A percentile compares a stretch with the other conserved stretches of the same genome.
Conservation (phyloP, 2,888 invertebrate species). For the Sesamia inferens region DNA sequence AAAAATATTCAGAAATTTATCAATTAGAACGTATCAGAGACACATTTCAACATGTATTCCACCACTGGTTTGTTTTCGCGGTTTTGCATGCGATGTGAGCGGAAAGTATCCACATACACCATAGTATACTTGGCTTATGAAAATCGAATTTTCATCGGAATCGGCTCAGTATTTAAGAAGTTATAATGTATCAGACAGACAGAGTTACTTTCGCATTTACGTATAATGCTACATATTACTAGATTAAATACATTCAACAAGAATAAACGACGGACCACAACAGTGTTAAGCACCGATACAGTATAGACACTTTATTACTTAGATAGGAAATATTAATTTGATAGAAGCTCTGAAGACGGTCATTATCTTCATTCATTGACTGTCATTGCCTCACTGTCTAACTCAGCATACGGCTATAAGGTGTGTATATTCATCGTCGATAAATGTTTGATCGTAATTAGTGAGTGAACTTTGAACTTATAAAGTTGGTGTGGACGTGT, state of each 20-base stretch:
- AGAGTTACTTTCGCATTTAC: no score
- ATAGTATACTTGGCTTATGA: no score
- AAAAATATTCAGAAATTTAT: neutral
- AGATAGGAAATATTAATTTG: constrained; percentile 70
- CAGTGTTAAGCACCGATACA: constrained; percentile 34
- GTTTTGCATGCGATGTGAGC: no score
- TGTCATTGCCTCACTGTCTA: constrained; percentile 64
- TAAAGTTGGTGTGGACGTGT: neutral
- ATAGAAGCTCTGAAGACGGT: constrained; percentile 54
- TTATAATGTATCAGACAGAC: neutral
- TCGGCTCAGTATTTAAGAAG: no score
- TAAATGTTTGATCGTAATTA: constrained; percentile 36
- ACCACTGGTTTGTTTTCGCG: no score
- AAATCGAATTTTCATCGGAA: no score
- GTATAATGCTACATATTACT: constrained; percentile 20
- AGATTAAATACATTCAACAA: constrained; percentile 24
- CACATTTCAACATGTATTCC: neutral
- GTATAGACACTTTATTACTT: constrained; percentile 62
- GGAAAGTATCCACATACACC: no score
- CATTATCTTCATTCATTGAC: constrained; percentile 34
- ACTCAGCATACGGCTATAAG: neutral
- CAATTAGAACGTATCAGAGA: neutral
- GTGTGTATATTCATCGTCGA: constrained; percentile 22
- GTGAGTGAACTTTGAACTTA: neutral
- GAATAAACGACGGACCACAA: constrained; percentile 32